Conservation (phyloP, 2,113 vertebrate species). For the Neoarius graeffei region DNA sequence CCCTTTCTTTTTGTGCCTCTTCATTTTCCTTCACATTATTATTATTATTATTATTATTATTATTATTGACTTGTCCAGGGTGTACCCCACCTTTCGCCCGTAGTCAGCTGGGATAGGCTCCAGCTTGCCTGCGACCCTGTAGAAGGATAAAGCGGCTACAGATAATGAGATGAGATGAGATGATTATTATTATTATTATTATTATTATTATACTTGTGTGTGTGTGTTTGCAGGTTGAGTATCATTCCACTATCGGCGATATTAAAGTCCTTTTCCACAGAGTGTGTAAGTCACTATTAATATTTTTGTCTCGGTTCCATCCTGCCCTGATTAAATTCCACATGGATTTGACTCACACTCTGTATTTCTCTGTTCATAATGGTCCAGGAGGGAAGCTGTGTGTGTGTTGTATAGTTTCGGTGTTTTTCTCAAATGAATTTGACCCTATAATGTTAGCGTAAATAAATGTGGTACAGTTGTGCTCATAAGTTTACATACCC, state of each 20-base stretch:
- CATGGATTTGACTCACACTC: neutral
- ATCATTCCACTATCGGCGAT: slow-evolving; percentile 76
- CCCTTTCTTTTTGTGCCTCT: neutral
- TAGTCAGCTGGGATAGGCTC: too few relatives aligned
- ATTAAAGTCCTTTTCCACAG: slow-evolving; percentile 82
- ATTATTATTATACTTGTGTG: neutral
- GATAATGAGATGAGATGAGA: too few relatives aligned
- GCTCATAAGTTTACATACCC: too few relatives aligned
- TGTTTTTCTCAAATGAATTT: slow-evolving; percentile 9
- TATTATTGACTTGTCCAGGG: too few relatives aligned
- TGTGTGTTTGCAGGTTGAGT: slow-evolving; percentile 72
- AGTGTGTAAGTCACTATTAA: slow-evolving; percentile 70
- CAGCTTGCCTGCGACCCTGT: too few relatives aligned
- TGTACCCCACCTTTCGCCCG: too few relatives aligned
- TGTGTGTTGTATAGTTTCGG: neutral
- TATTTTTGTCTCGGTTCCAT: neutral
- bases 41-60: too few relatives aligned
- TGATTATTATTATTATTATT: too few relatives aligned
- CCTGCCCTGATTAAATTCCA: neutral
- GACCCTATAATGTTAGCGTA: neutral
- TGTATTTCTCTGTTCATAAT: neutral
- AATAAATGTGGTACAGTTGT: neutral
- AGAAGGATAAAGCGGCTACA: too few relatives aligned
- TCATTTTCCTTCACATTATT: neutral
- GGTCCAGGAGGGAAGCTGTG: neutral